These are phyloP conservation scores for Rotaria macrura DNA, from an alignment of 2,888 invertebrate species.

Conservation along the genomic window DNA sequence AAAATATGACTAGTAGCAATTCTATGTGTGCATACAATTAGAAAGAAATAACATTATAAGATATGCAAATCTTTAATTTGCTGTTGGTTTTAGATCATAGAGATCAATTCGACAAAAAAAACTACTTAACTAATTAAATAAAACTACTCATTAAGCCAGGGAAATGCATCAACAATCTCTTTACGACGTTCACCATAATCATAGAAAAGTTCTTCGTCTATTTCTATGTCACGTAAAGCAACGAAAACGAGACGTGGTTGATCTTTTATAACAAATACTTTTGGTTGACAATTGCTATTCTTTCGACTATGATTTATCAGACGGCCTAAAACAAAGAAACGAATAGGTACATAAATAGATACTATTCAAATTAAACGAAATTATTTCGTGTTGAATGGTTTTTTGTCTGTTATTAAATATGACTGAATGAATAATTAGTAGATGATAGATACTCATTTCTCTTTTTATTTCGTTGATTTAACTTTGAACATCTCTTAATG, in stretches of 20 bases:
- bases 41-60: neutral
- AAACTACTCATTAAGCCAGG: slow-evolving; percentile 63
- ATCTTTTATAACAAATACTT: slow-evolving; percentile 63
- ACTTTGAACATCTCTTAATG: too few relatives aligned
- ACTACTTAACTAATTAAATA: neutral
- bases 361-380: too few relatives aligned
- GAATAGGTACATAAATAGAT: too few relatives aligned
- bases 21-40: neutral
- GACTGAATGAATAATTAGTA: too few relatives aligned
- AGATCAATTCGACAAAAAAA: neutral
- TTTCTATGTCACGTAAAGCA: slow-evolving; percentile 72
- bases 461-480: too few relatives aligned
- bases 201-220: slow-evolving; percentile 80
- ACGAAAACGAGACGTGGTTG: slow-evolving; percentile 74
- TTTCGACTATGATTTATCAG: slow-evolving; percentile 88
- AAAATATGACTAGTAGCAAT: neutral
- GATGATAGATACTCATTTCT: too few relatives aligned
- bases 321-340: slow-evolving; percentile 57
- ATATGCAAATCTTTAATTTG: neutral
- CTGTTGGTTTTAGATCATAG: neutral
- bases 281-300: slow-evolving; percentile 74
- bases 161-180: slow-evolving; percentile 76
- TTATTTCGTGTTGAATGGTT: too few relatives aligned
- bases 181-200: slow-evolving; percentile 95
- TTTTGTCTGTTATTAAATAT: too few relatives aligned